Conservation (phyloP, 1,140 invertebrate species). For the Saccostrea echinata region DNA sequence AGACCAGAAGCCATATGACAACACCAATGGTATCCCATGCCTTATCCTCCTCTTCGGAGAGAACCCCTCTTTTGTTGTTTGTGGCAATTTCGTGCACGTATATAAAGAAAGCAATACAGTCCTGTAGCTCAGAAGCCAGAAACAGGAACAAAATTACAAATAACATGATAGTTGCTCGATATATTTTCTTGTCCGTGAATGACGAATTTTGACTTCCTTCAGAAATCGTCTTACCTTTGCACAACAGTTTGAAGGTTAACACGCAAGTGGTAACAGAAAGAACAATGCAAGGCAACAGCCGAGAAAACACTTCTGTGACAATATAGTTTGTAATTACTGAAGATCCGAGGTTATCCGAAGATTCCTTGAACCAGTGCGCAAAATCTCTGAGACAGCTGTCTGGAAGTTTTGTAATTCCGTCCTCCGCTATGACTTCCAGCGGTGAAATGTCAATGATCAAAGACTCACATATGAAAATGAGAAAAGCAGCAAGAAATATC, state of each 20-base stretch:
- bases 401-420: not conserved
- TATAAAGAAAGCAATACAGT: constrained; percentile 50
- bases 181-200: constrained; percentile 21
- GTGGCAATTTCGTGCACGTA: constrained; percentile 52
- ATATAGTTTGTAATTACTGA: constrained; percentile 53
- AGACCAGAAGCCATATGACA: constrained; percentile 43
- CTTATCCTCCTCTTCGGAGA: constrained; percentile 50
- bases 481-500: constrained; percentile 16
- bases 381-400: constrained; percentile 41
- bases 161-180: constrained; percentile 43
- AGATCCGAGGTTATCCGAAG: constrained; percentile 20
- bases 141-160: constrained; percentile 52
- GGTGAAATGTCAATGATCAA: constrained; percentile 46
- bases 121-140: constrained; percentile 53
- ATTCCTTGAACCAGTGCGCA: constrained; percentile 45
- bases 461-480: constrained; percentile 45
- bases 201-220: not conserved
- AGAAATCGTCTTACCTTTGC: constrained; percentile 12
- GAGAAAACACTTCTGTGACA: constrained; percentile 39
- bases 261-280: constrained; percentile 43
- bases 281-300: constrained; percentile 50
- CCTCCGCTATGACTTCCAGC: not conserved
- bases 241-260: constrained; percentile 26
- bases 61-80: constrained; percentile 37
- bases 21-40: constrained; percentile 51